These are phyloP conservation scores for Sisyra nigra DNA, from an alignment of 2,888 invertebrate species.

Conservation along the genomic window DNA sequence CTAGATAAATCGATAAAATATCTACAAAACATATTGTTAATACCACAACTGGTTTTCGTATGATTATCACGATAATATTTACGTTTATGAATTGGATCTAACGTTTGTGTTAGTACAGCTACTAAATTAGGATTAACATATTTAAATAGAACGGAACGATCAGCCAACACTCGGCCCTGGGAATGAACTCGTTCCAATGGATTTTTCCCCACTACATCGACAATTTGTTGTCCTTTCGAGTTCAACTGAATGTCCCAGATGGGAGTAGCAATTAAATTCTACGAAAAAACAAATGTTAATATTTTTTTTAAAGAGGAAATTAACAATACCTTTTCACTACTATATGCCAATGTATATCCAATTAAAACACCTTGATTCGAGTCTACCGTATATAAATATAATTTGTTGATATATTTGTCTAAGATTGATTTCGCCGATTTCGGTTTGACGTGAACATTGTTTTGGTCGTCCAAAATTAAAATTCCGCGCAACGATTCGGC, in stretches of 20 bases:
- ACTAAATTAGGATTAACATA: slow-evolving; percentile 96
- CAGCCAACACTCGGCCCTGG: slow-evolving; percentile 85
- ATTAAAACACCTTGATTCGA: slow-evolving; percentile 35
- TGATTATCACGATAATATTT: slow-evolving; percentile 14
- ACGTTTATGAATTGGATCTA: slow-evolving; percentile 63
- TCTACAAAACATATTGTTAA: slow-evolving; percentile 30
- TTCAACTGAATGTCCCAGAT: slow-evolving; percentile 63
- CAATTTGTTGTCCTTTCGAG: slow-evolving; percentile 41
- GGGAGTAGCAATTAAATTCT: slow-evolving; percentile 41
- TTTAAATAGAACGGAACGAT: slow-evolving; percentile 95
- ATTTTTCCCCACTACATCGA: slow-evolving; percentile 45
- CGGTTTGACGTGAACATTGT: slow-evolving; percentile 54
- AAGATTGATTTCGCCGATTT: slow-evolving; percentile 30
- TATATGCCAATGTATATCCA: slow-evolving; percentile 40
- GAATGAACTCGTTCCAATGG: slow-evolving; percentile 72
- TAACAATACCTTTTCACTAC: slow-evolving; percentile 24
- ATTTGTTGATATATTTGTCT: slow-evolving; percentile 31
- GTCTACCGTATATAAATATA: slow-evolving; percentile 50
- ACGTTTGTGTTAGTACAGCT: slow-evolving; percentile 64
- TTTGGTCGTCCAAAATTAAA: slow-evolving; percentile 49
- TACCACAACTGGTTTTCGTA: neutral
- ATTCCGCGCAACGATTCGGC: slow-evolving; percentile 64
- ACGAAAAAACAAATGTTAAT: slow-evolving; percentile 15
- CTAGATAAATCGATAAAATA: slow-evolving; percentile 65
- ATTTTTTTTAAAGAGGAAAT: neutral